phyloP scores from a whole-genome alignment of 1,140 invertebrate genomes.

The Mizuhopecten yessoensis region DNA sequence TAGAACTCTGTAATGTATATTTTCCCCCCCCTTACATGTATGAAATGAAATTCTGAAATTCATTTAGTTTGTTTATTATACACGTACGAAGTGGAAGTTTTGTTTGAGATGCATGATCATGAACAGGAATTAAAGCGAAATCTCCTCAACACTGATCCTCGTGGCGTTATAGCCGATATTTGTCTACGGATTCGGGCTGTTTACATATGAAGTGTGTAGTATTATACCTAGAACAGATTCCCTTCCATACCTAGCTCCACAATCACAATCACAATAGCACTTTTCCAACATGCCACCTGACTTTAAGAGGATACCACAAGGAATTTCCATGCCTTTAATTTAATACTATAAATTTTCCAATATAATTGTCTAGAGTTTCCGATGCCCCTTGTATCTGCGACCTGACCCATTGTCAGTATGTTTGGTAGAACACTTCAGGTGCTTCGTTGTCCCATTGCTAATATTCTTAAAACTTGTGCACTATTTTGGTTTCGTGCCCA shows the following conservation, averaged over 20 bases:
- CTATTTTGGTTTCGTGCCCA: background rate
- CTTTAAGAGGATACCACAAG: background rate
- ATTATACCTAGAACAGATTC: background rate
- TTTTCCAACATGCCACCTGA: background rate
- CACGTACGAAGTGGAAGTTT: too few relatives aligned
- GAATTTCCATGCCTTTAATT: background rate
- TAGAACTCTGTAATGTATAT: too few relatives aligned
- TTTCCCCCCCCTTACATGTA: too few relatives aligned
- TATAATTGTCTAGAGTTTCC: background rate
- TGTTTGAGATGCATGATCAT: background rate
- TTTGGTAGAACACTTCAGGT: background rate
- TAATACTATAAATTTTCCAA: background rate
- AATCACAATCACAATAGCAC: background rate
- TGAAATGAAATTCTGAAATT: too few relatives aligned
- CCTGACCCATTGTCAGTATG: background rate
- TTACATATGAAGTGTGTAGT: background rate
- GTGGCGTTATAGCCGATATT: background rate
- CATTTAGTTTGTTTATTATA: too few relatives aligned
- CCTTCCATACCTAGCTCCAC: background rate
- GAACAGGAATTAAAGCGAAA: background rate
- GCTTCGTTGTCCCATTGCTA: background rate
- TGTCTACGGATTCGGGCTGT: background rate
- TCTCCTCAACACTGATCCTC: background rate
- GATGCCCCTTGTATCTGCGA: background rate
- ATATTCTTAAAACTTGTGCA: conserved; percentile 8